These are phyloP conservation scores for Mesorhabditis spiculigera DNA, from an alignment of 2,888 invertebrate genomes.

Conservation along the genomic window DNA sequence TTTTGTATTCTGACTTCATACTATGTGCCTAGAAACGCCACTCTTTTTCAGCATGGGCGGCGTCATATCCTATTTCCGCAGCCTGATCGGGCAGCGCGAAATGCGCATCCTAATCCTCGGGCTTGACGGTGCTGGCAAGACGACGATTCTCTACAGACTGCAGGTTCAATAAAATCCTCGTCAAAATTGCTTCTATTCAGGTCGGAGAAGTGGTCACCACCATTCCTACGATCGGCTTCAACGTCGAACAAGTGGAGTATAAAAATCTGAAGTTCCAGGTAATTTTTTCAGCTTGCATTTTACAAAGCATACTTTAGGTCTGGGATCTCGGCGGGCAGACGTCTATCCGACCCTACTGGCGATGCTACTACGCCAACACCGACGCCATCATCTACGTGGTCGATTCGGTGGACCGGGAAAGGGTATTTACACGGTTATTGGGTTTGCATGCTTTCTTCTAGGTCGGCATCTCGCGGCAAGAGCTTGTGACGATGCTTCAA, in stretches of 20 bases:
- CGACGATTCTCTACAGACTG: slow-evolving; percentile 89
- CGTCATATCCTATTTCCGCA: slow-evolving; percentile 90
- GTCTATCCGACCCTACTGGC: slow-evolving; percentile 94
- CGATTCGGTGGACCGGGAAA: slow-evolving; percentile 94
- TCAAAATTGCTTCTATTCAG: slow-evolving; percentile 19
- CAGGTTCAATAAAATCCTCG: slow-evolving; percentile 75
- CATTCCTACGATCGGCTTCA: slow-evolving; percentile 91
- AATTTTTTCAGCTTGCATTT: neutral
- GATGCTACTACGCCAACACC: slow-evolving; percentile 99
- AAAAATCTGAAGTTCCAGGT: slow-evolving; percentile 95
- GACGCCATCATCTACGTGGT: slow-evolving; percentile 97
- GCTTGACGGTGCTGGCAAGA: slow-evolving; percentile 72
- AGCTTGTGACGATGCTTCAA: slow-evolving; percentile 56
- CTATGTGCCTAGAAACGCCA: too few species aligned
- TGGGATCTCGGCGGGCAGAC: slow-evolving; percentile 99
- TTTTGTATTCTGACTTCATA: neutral
- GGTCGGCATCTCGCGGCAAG: slow-evolving; percentile 95
- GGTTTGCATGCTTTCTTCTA: slow-evolving; percentile 13
- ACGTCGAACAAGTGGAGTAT: slow-evolving; percentile 97
- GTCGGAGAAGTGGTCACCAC: slow-evolving; percentile 55
- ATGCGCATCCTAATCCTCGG: slow-evolving; percentile 66
- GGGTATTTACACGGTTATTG: slow-evolving; percentile 67
- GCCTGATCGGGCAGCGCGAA: slow-evolving; percentile 69
- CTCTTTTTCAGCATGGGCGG: slow-evolving; percentile 68
- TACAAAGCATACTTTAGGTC: slow-evolving; percentile 64